Evolutionary conservation across 23 tunicate genomes (phyloP).

Genomic region (Oikopleura dioica): DNA sequence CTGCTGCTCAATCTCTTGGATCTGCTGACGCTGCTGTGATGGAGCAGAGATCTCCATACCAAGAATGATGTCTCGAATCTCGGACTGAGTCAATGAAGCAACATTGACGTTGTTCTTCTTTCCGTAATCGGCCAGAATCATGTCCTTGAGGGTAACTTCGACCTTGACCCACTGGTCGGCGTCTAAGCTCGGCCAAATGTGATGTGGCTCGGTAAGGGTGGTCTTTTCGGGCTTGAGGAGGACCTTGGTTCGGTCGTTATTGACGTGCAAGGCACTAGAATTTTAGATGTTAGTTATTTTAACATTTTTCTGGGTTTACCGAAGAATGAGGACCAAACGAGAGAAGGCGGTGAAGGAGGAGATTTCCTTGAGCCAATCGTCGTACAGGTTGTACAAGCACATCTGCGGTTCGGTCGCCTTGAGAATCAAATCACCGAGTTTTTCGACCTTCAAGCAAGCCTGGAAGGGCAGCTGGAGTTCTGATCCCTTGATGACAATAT

Average conservation of each 20-base stretch:
- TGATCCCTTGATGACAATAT: slow-evolving; percentile 95
- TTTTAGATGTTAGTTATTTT: neutral
- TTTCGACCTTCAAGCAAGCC: slow-evolving; percentile 98
- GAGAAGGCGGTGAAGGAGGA: slow-evolving; percentile 99
- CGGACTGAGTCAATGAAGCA: slow-evolving; percentile 94
- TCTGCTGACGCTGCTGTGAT: slow-evolving; percentile 96
- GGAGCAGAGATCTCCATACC: slow-evolving; percentile 99
- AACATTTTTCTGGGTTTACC: slow-evolving; percentile 15
- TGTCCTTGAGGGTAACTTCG: slow-evolving; percentile 92
- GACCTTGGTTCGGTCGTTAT: slow-evolving; percentile 96
- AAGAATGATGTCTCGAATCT: slow-evolving; percentile 92
- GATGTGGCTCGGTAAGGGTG: slow-evolving; percentile 89
- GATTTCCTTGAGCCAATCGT: slow-evolving; percentile 95
- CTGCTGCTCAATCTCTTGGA: slow-evolving; percentile 91
- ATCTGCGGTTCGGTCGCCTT: slow-evolving; percentile 99
- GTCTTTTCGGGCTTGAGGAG: slow-evolving; percentile 98
- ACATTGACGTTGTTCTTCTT: slow-evolving; percentile 99
- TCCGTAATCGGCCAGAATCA: slow-evolving; percentile 96
- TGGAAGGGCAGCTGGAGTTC: slow-evolving; percentile 98
- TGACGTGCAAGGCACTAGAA: slow-evolving; percentile 66
- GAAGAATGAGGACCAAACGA: slow-evolving; percentile 75
- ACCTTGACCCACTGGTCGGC: slow-evolving; percentile 99
- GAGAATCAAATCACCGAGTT: slow-evolving; percentile 86
- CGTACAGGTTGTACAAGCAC: slow-evolving; percentile 99
- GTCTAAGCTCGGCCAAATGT: slow-evolving; percentile 91